Conservation (phyloP, 1,140 invertebrate species). For the Monochamus saltuarius region DNA sequence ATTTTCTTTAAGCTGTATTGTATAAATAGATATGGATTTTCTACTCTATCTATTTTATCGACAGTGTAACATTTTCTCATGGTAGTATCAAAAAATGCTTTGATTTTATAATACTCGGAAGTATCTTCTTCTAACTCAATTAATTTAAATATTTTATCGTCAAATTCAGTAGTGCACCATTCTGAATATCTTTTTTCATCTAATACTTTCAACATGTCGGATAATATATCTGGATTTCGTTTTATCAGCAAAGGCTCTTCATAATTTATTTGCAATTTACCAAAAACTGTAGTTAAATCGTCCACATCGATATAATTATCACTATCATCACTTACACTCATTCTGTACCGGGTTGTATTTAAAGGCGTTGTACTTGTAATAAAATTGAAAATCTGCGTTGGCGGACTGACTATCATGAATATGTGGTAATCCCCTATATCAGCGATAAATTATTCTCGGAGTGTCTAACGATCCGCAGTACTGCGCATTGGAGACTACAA, state of each 20-base stretch:
- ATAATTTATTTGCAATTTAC: not conserved
- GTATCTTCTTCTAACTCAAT: not conserved
- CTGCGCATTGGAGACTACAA: too few relatives aligned
- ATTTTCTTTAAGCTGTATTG: conserved; percentile 3
- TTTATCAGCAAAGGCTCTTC: not conserved
- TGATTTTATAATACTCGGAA: not conserved
- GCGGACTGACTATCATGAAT: too few relatives aligned
- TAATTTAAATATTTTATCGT: not conserved
- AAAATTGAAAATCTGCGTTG: too few relatives aligned
- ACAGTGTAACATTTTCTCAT: not conserved
- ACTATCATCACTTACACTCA: conserved; percentile 13
- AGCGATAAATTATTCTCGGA: too few relatives aligned
- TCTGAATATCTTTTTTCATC: not conserved
- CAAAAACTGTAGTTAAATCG: not conserved
- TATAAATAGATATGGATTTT: conserved; percentile 6
- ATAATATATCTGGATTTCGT: not conserved
- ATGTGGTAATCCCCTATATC: too few relatives aligned
- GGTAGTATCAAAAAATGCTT: not conserved
- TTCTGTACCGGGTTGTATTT: too few relatives aligned
- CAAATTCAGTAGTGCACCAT: too few relatives aligned
- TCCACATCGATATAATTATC: conserved; percentile 1
- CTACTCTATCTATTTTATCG: not conserved
- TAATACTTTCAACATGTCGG: not conserved
- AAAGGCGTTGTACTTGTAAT: too few relatives aligned
- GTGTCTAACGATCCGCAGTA: too few relatives aligned